Base-by-base conservation (phyloP, 1,140 invertebrate genomes). In the Zaprionus camerounensis region DNA sequence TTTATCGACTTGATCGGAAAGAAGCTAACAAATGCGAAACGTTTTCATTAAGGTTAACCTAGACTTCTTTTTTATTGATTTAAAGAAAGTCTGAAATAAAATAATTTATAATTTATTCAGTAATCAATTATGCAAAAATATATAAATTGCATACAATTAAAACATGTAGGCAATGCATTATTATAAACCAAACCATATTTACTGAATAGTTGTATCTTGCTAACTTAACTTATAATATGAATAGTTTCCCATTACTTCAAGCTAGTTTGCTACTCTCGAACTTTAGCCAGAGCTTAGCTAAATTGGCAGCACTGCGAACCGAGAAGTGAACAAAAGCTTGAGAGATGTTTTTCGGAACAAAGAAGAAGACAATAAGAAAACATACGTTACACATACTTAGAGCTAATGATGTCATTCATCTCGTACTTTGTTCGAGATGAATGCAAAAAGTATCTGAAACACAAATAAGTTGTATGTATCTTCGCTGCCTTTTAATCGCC, bases 381-480 rank as follows among this genome's bases (percentile, higher is more conserved):
- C 20, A 51, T 51, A 51, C 20, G 20, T 51, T 20, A 49, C 46
- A 49, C 17, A 49, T 20, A 51, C 46, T 51, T 22, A 24, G 17
- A 51, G 22, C 11, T 51, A 78, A 88, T 87, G 84, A 87, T 87
- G 84, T 87, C 84, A 87, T 88, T 88, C 84, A 84, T 87, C 81
- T 87, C 62, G 17, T 44, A 63, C 59, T 66, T 28, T 49, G 51
- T 81, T 87, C 80, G 71, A 87, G 31, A 78, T 72, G 49, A 46
- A 78, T 55, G 63, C 36, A 34, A 51, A 20, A 57, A 58, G 12
- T 36, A 70, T 38, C 36, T 62, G 28, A 66, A n/a, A 15, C 20
- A 26, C n/a, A 44, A 57, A 76, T 55, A 31, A 46, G 46, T 72
- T 73, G 17, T 26, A 1, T 20, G 5, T 55, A 69, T 72, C 28